Percentiles rank a stretch among this genome's conserved stretches.
Evolutionary conservation across 2,113 vertebrate genomes (phyloP).

Genomic region (Syrrhaptes paradoxus): DNA sequence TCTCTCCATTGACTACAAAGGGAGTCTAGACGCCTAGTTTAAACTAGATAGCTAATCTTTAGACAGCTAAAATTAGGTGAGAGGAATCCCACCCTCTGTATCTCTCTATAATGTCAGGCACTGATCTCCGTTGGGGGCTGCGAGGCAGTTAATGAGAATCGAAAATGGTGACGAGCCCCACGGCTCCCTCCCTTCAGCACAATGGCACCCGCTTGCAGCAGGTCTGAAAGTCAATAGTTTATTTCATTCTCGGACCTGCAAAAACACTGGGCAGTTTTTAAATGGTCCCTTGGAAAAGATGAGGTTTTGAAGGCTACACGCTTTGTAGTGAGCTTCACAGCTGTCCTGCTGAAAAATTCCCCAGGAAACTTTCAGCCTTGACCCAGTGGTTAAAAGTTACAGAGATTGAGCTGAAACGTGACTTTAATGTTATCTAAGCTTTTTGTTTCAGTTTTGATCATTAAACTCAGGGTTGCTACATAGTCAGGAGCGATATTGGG

Average conservation of each 20-base stretch:
- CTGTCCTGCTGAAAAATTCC: neutral
- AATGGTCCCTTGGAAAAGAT: neutral
- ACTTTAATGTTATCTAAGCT: constrained; percentile 45
- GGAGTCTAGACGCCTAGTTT: neutral
- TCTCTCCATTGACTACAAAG: neutral
- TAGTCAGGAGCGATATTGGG: constrained; percentile 9
- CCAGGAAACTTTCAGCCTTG: constrained; percentile 28
- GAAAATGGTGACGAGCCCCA: neutral
- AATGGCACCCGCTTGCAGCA: neutral
- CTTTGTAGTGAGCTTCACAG: neutral
- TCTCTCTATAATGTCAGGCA: neutral
- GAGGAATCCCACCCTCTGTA: constrained; percentile 1
- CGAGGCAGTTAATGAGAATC: neutral
- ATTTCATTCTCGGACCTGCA: neutral
- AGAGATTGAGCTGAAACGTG: constrained; percentile 14
- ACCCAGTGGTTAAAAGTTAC: constrained; percentile 20
- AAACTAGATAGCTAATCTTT: constrained; percentile 43
- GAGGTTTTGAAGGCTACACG: neutral
- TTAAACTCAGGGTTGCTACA: constrained; percentile 21
- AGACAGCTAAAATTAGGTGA: constrained; percentile 21
- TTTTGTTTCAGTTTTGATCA: constrained; percentile 58
- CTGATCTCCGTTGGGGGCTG: neutral
- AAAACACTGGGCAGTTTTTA: neutral
- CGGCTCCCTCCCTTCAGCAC: neutral
- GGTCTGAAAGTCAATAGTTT: neutral